phyloP scores from a whole-genome alignment of 2,888 invertebrate genomes.

The Coelinius sp. region DNA sequence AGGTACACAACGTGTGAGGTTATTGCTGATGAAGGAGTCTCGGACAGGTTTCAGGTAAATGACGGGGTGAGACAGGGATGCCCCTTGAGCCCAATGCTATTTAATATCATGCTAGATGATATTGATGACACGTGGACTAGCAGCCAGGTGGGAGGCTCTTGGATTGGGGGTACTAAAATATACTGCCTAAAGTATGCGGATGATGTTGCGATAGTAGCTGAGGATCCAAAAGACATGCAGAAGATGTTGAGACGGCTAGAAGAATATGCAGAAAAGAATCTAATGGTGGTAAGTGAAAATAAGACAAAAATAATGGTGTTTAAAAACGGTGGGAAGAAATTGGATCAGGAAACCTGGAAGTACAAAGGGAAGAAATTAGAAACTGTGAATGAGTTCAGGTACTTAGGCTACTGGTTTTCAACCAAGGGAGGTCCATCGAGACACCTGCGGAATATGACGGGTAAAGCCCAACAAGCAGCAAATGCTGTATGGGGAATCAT shows the following conservation, averaged over 20 bases:
- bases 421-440: not conserved
- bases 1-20: conserved; percentile 31
- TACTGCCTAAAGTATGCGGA: not conserved
- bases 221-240: not conserved
- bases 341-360: not conserved
- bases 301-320: not conserved
- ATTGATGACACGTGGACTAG: not conserved
- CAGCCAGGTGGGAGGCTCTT: not conserved
- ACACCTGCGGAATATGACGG: not conserved
- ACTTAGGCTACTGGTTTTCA: not conserved
- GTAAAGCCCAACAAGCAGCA: not conserved
- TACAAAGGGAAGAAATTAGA: not conserved
- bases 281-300: not conserved
- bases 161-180: not conserved
- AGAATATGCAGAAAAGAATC: not conserved
- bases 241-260: not conserved
- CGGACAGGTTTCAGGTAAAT: conserved; percentile 36
- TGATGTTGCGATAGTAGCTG: not conserved
- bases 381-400: not conserved
- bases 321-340: not conserved
- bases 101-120: not conserved
- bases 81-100: conserved; percentile 34
- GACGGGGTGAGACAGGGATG: conserved; percentile 44
- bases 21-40: conserved; percentile 33
- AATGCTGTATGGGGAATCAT: too few species aligned